Conservation (phyloP, 2,113 vertebrate species). For the Ailurus styani region DNA sequence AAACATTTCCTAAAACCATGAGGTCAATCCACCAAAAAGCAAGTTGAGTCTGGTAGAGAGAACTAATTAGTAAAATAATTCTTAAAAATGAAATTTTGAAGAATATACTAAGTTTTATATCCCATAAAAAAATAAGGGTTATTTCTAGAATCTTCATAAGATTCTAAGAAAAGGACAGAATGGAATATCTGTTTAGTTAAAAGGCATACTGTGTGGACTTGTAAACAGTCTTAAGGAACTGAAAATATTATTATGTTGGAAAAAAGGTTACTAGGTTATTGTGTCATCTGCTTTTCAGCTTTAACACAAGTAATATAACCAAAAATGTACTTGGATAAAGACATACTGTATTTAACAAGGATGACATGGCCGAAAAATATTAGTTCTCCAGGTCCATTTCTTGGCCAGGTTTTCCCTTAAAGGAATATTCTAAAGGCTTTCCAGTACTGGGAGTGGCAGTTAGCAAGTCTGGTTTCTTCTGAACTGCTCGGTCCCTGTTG, state of each 20-base stretch:
- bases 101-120: background rate
- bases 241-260: background rate
- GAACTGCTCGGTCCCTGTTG: accelerated
- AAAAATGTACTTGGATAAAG: background rate
- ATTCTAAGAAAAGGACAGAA: background rate
- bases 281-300: background rate
- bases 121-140: background rate
- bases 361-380: background rate
- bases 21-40: background rate
- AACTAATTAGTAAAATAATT: background rate
- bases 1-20: background rate
- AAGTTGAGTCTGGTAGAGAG: background rate
- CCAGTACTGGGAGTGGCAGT: background rate
- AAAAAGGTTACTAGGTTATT: background rate
- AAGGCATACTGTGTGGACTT: background rate
- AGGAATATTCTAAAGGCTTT: background rate
- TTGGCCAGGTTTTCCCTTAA: background rate
- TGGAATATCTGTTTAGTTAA: background rate
- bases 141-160: background rate
- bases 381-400: background rate
- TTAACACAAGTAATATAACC: background rate
- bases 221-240: background rate
- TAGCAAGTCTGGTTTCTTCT: background rate
- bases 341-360: background rate
- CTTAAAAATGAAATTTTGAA: background rate